Evolutionary conservation across 2,797 vertebrate species (phyloP).

Genomic region (Sciaenops ocellatus): DNA sequence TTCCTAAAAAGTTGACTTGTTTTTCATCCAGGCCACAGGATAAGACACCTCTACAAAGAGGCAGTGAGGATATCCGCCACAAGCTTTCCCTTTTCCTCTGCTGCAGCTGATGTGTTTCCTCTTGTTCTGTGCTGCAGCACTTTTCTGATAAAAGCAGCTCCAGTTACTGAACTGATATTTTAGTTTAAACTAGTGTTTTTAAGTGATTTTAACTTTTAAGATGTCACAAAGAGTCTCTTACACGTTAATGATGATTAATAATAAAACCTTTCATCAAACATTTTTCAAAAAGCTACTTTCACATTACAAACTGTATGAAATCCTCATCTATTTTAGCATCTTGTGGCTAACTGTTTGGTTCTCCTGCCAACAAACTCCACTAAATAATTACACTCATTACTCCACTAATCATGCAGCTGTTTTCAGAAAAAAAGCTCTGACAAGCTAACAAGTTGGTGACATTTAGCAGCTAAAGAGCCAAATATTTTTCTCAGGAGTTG

Average conservation of each 20-base stretch:
- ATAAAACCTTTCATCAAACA: background rate
- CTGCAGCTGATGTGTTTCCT: conserved; percentile 49
- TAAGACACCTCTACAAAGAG: conserved; percentile 35
- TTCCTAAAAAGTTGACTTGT: conserved; percentile 30
- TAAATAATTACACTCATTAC: no score
- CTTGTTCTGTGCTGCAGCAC: conserved; percentile 10
- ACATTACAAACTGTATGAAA: background rate
- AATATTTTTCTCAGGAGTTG: no score
- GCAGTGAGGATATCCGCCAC: conserved; percentile 43
- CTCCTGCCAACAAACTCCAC: background rate
- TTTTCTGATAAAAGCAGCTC: conserved; percentile 27
- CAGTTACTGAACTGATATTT: background rate
- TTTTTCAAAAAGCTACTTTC: background rate
- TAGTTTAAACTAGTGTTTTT: background rate
- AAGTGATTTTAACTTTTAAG: background rate
- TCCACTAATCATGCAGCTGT: background rate
- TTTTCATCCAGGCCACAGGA: conserved; percentile 43
- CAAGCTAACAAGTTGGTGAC: no score
- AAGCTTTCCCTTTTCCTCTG: conserved; percentile 53
- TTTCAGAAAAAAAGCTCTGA: background rate
- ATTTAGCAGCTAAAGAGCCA: no score
- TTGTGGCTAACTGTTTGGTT: background rate
- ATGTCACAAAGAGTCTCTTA: background rate
- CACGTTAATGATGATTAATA: background rate
- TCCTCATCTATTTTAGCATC: background rate